Evolutionary conservation across 2,797 vertebrate genomes (phyloP).

Genomic region (Halcyon badia): DNA sequence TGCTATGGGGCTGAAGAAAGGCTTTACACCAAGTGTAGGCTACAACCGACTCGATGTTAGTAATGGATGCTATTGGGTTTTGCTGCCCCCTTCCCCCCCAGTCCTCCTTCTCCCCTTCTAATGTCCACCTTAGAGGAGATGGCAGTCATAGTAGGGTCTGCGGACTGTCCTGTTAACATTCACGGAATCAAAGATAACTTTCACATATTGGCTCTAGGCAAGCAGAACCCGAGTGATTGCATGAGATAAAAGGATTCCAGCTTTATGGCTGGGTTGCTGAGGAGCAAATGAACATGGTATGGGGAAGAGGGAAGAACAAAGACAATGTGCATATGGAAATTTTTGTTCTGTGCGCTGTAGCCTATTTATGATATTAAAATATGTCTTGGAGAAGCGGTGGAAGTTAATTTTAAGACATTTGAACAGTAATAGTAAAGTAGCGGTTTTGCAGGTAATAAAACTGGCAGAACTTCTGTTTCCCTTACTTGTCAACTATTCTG

Average conservation of each 20-base stretch:
- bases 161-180: not conserved
- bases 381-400: not conserved
- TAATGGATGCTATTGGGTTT: not conserved
- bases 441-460: not conserved
- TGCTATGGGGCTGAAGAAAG: not conserved
- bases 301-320: constrained; percentile 32
- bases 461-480: not conserved
- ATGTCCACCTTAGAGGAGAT: not conserved
- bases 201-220: not conserved
- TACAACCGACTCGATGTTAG: not conserved
- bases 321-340: not conserved
- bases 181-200: not conserved
- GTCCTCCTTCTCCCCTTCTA: not conserved
- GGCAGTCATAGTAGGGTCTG: not conserved
- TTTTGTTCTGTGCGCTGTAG: not conserved
- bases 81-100: not conserved
- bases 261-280: not conserved
- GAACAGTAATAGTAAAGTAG: not conserved
- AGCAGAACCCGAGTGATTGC: not conserved
- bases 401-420: not conserved
- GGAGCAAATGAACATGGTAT: not conserved
- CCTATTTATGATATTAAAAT: not conserved
- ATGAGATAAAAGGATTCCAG: constrained; percentile 8
- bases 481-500: not conserved
- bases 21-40: not conserved